Base-by-base conservation (phyloP, 1,140 invertebrate genomes). In the Saxidomus purpurata region DNA sequence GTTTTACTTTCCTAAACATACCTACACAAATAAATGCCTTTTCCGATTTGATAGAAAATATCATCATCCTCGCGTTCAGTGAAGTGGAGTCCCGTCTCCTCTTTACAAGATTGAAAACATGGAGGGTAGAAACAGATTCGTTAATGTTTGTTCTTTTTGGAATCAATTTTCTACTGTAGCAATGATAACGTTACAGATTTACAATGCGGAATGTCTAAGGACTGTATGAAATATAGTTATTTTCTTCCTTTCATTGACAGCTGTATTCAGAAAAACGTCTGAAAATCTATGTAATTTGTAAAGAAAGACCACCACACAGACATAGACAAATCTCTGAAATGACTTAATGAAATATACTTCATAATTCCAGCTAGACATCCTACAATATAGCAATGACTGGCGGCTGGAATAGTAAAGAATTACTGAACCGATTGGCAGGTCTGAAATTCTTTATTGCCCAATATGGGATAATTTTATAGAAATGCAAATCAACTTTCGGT, bases 311-410 rank as follows among this genome's bases (percentile, higher is more conserved):
- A 19, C 36, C 67, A 38, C 28, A 71, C 11, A 71, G 67, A 71
- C 67, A 40, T 38, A 71, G 67, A 40, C 34, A 71, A 38, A 71
- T 71, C 67, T 38, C 67, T 36, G 34, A 71, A 71, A 71, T 71
- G 34, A 71, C 67, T 71, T 71, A 71, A 71, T 71, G 67, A 71
- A 71, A 67, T 71, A 38, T 71, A 71, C 38, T 71, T 71, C 67
- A 71, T 71, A 40, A 28, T 63, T 38, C 34, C 2, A 71, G 31
- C 22, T 71, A 71, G 67, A 71, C 67, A 71, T 38, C 2, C 28
- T 34, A 38, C 34, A 71, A 71, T 38, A 71, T 8, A 22, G 67
- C 67, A 38, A 71, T 17, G 34, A 11, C 15, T 36, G 22, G 15
- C 67, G 34, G n/a, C 36, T 71, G 19, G 67, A 40, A 13, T 28